A percentile compares a stretch with the other conserved stretches of the same genome.
Evolutionary conservation across 2,797 vertebrate species (phyloP).

Genomic region (Phalanger gymnotis): DNA sequence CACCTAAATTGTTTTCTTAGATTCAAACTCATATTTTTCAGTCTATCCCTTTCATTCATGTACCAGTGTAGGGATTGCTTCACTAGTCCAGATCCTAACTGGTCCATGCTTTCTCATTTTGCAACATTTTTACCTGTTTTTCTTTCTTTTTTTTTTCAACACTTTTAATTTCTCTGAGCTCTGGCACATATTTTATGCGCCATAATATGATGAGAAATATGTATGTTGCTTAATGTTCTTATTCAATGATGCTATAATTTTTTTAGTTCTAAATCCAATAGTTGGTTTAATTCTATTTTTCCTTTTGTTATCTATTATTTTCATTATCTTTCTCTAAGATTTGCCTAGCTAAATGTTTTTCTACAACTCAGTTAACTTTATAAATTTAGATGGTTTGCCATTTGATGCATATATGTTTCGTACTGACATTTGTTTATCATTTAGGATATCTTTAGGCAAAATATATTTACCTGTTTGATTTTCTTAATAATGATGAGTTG

Average conservation of each 20-base stretch:
- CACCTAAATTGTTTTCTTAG: too few species aligned
- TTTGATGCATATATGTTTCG: not conserved
- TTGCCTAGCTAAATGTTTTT: not conserved
- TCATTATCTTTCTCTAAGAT: not conserved
- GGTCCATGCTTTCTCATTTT: too few species aligned
- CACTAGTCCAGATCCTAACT: too few species aligned
- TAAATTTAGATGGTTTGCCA: not conserved
- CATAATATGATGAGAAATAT: too few species aligned
- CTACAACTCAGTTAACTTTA: not conserved
- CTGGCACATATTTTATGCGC: too few species aligned
- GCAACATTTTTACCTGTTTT: too few species aligned
- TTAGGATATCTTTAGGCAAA: not conserved
- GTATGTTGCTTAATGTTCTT: too few species aligned
- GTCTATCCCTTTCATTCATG: too few species aligned
- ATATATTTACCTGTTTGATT: not conserved
- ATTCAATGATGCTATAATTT: not conserved
- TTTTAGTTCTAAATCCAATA: not conserved
- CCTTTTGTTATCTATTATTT: not conserved
- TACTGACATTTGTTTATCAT: not conserved
- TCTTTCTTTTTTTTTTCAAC: too few species aligned
- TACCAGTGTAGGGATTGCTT: too few species aligned
- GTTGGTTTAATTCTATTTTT: not conserved
- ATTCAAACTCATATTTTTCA: too few species aligned
- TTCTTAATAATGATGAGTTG: not conserved
- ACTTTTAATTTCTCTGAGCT: too few species aligned